Conservation (phyloP, 2,888 invertebrate genomes). For the Sinelater perroti region DNA sequence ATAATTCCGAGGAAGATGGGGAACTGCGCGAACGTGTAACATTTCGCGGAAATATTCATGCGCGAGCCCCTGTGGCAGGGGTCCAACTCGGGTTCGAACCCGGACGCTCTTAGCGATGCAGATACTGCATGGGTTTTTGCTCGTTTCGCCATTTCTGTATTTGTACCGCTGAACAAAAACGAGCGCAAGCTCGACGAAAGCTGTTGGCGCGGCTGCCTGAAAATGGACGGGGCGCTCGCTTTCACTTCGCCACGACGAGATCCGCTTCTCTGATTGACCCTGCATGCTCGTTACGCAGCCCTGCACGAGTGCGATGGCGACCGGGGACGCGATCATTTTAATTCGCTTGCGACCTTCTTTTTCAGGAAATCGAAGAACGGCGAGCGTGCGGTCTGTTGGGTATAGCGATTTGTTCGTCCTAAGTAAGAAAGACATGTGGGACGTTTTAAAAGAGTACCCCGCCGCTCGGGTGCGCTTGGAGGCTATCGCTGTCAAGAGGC, state of each 20-base stretch:
- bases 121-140: too few relatives aligned
- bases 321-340: too few relatives aligned
- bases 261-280: too few relatives aligned
- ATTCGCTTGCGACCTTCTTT: conserved; percentile 5
- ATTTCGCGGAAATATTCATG: conserved; percentile 44
- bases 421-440: conserved; percentile 99
- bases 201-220: too few relatives aligned
- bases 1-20: conserved; percentile 22
- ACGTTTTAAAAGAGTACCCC: conserved; percentile 95
- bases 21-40: conserved; percentile 47
- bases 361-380: conserved; percentile 95
- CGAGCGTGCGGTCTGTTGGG: conserved; percentile 96
- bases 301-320: too few relatives aligned
- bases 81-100: conserved; percentile 42
- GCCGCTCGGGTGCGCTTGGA: conserved; percentile 93
- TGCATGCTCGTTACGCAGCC: too few relatives aligned
- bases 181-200: too few relatives aligned
- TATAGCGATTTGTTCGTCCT: conserved; percentile 99
- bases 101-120: conserved; percentile 33
- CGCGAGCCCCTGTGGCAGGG: conserved; percentile 44
- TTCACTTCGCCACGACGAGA: too few relatives aligned
- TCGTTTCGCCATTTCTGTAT: too few relatives aligned
- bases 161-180: too few relatives aligned
- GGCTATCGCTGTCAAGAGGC: conserved; percentile 95
- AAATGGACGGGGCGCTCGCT: too few relatives aligned